Base-by-base conservation (phyloP, 2,113 vertebrate species). In the Cygnus atratus region DNA sequence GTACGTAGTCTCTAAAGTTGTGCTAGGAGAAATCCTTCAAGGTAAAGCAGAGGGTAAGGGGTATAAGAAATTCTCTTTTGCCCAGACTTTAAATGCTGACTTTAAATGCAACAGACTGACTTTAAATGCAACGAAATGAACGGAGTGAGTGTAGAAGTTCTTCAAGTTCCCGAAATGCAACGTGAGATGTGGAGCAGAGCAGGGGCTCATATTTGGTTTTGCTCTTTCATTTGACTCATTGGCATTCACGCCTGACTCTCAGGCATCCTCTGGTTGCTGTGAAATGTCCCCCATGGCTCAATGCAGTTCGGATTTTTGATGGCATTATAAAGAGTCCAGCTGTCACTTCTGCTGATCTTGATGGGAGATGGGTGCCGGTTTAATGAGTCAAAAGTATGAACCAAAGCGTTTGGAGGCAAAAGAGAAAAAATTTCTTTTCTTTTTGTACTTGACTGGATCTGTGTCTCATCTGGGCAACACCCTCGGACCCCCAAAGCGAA, bases 311-410 rank as follows among this genome's bases (percentile, higher is more conserved):
- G 96, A 90, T 96, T 97, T 97, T 94, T 95, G 94, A 97, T 68
- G 87, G 94, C 93, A 77, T 95, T 93, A 93, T 92, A 86, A 92
- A 87, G 92, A 95, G 87, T 89, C 90, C 92, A 96, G 97, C 96
- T 97, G 97, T 98, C 97, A 98, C 89, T 88, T 95, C 90, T 75
- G 66, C 87, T 88, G 95, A 94, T 94, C 86, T 88, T 95, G 93
- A 92, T 84, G 84, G 90, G 90, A 95, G 79, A 84, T 91, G 83
- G 93, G 94, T 96, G 95, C 93, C 15, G 46, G 55, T 95, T 96
- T 95, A 96, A 94, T 95, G 80, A 95, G 77, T 93, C 79, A 68
- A 95, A 97, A 97, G 87, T 97, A 95, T 96, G 93, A 98, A 93
- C 39, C 33, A 65, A 65, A 83, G 59, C 75, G 24, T 55, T 46